These are phyloP conservation scores for Tragelaphus scriptus DNA, from an alignment of 2,113 vertebrate species.

Conservation along the genomic window DNA sequence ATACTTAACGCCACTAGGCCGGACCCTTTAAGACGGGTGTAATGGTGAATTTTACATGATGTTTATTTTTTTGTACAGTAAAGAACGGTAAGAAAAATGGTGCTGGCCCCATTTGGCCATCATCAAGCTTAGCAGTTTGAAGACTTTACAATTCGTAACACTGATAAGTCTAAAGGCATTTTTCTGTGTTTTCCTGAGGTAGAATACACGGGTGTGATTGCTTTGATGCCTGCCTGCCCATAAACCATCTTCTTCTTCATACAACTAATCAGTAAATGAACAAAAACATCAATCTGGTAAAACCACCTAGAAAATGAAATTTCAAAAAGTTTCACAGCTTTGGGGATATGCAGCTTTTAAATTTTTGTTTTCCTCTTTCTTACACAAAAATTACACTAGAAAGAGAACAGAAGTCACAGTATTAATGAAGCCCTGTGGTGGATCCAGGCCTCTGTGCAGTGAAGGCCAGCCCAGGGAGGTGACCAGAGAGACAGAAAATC, in stretches of 20 bases:
- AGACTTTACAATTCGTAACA: not conserved
- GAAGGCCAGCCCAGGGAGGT: not conserved
- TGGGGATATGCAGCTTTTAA: accelerated
- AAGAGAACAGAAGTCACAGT: not conserved
- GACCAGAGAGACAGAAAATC: not conserved
- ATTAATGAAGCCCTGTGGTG: accelerated
- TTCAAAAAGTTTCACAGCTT: too few species aligned
- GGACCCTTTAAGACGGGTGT: not conserved
- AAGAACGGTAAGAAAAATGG: not conserved
- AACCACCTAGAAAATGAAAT: not conserved
- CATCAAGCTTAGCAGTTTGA: not conserved
- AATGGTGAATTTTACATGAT: too few species aligned
- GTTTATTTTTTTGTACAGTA: not conserved
- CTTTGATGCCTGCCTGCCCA: not conserved
- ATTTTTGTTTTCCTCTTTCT: not conserved
- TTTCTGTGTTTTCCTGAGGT: not conserved
- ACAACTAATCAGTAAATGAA: not conserved
- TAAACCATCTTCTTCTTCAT: not conserved
- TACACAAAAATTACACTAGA: not conserved
- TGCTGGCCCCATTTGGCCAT: not conserved
- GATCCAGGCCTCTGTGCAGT: not conserved
- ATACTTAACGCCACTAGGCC: not conserved
- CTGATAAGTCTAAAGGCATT: too few species aligned
- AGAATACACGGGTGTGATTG: accelerated
- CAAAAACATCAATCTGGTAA: not conserved